phyloP scores from a whole-genome alignment of 2,888 invertebrate genomes.

The Tipula helvola region DNA sequence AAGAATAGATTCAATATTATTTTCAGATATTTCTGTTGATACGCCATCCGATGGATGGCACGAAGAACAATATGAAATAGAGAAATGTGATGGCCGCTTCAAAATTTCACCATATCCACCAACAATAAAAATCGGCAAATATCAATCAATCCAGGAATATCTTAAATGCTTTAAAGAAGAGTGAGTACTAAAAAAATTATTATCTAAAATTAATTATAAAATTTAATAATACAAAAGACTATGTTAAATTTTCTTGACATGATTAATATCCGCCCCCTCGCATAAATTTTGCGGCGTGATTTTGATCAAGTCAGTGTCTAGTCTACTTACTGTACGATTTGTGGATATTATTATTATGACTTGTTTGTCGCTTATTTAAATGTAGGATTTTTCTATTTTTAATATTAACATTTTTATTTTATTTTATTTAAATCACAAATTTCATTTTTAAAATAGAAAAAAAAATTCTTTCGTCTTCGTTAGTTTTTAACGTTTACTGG shows the following conservation, averaged over 20 bases:
- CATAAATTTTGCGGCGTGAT: not conserved
- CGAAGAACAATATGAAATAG: not conserved
- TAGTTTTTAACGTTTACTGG: not conserved
- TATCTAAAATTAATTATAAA: not conserved
- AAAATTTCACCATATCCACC: not conserved
- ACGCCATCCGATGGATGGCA: not conserved
- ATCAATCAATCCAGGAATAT: not conserved
- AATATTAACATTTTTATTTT: not conserved
- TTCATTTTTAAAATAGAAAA: not conserved
- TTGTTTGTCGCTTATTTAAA: not conserved
- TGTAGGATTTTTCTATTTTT: constrained; percentile 4
- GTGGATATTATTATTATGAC: not conserved
- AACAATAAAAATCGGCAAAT: not conserved
- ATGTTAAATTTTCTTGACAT: not conserved
- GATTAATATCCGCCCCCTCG: not conserved
- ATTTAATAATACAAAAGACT: not conserved
- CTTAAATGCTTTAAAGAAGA: not conserved
- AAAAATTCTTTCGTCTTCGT: not conserved
- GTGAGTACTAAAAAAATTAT: not conserved
- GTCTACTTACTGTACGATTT: not conserved
- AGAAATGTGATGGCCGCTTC: not conserved
- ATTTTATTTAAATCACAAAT: not conserved
- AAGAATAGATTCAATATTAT: not conserved
- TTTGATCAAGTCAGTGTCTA: not conserved
- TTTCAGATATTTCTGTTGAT: not conserved